Evolutionary conservation across 2,797 vertebrate genomes (phyloP).

Genomic region (Oophaga sylvatica): DNA sequence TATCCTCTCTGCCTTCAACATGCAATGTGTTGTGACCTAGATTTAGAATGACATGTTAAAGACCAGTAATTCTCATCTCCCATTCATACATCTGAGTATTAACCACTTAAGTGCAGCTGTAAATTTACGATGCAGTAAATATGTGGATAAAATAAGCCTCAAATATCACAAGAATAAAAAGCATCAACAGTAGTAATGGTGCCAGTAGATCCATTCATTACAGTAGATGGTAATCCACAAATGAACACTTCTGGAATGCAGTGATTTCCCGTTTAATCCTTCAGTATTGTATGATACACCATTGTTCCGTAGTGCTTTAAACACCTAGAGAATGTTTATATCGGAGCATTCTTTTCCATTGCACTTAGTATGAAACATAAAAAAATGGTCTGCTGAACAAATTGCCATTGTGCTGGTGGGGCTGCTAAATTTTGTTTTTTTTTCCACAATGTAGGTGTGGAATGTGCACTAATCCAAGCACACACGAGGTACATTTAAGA

Average conservation of each 20-base stretch:
- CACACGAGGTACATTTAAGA: no score
- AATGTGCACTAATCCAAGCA: no score
- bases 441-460: no score
- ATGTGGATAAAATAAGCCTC: neutral
- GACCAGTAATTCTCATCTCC: slow-evolving; percentile 21
- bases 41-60: slow-evolving; percentile 41
- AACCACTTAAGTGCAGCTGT: neutral
- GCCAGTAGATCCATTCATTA: neutral
- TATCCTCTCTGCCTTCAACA: slow-evolving; percentile 2
- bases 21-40: slow-evolving; percentile 38
- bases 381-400: no score
- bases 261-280: neutral
- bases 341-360: neutral
- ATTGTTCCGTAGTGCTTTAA: neutral
- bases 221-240: neutral
- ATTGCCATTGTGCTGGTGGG: no score
- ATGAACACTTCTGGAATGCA: neutral
- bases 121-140: neutral
- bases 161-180: neutral
- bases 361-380: neutral
- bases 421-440: no score
- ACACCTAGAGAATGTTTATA: neutral
- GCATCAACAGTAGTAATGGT: neutral
- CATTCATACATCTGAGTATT: slow-evolving; percentile 29
- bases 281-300: neutral